Conservation (phyloP, 2,797 vertebrate genomes). For the Threskiornis aethiopicus region DNA sequence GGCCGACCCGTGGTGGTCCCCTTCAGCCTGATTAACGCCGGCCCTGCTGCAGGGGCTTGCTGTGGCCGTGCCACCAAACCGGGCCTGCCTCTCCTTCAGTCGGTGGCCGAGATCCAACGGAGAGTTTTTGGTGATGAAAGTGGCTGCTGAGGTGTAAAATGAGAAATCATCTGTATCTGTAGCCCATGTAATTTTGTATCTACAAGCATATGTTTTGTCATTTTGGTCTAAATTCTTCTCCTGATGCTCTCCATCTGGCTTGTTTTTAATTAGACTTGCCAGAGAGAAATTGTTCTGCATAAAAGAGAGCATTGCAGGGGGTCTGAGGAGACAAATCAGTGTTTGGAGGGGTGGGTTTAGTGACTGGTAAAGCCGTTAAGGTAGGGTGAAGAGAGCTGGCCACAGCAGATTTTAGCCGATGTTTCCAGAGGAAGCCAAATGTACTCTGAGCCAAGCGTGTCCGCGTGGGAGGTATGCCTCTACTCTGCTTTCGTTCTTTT, state of each 20-base stretch:
- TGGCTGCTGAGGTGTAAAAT: not conserved
- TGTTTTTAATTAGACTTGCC: not conserved
- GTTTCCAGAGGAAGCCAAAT: not conserved
- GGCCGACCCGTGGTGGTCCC: not conserved
- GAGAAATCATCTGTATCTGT: not conserved
- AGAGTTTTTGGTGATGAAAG: not conserved
- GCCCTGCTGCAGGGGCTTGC: not conserved
- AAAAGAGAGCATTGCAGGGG: not conserved
- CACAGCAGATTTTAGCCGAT: not conserved
- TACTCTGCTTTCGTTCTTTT: not conserved
- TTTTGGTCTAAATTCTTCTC: not conserved
- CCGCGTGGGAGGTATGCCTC: not conserved
- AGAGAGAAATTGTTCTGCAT: not conserved
- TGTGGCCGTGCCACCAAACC: not conserved
- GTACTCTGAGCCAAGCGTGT: not conserved
- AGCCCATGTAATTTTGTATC: not conserved
- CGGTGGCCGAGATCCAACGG: fast-evolving
- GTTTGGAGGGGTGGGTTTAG: not conserved
- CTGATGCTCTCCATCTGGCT: not conserved
- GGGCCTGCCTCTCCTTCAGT: not conserved
- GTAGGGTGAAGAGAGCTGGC: not conserved
- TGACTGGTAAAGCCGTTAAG: not conserved
- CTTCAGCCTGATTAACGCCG: not conserved
- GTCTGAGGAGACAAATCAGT: not conserved
- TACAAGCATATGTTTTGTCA: not conserved